Base-by-base conservation (phyloP, 2,888 invertebrate species). In the Plebejus anna region DNA sequence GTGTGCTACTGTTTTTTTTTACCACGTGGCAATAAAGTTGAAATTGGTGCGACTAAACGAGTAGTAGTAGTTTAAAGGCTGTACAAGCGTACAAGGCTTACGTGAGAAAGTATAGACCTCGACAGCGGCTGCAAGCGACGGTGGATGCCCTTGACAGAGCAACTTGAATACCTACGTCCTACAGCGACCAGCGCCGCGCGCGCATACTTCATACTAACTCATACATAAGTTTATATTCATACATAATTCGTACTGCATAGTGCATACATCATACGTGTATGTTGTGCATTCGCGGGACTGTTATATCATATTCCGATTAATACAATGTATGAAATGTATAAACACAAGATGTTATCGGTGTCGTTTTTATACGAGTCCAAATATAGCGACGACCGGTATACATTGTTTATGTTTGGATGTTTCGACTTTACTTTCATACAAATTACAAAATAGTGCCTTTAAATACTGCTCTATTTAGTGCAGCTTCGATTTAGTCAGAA, bases 81-180 rank as follows among this genome's bases (percentile, higher is more conserved):
- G 32, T 16, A 9, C 66, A 32, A 13, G 66, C 36, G 32, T 16
- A 9, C 66, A 32, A 13, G 66, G 11, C 32, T 16, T 4, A 81
- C 84, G 84, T 85, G 87, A 86, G 91, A 91, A 91, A 91, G 92
- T 88, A 89, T 90, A 90, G 91, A 85, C 91, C 92, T 91, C 89
- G 90, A 80, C 77, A 81, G 85, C 55, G 73, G 72, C 72, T 47
- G 47, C 42, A 13, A 86, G 91, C 85, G 89, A 90, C 90, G 85
- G 91, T 89, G 82, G 83, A 85, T 88, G 91, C 90, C 92, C 92
- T 91, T 92, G 92, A 90, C 90, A 86, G 86, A 88, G 88, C 88
- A 83, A 85, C 87, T 88, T 88, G 66, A 66, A 66, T 32, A 36
- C 66, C 66, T 66, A 66, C 66, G 16, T 16, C 66, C 66, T 66